Base-by-base conservation (phyloP, 2,888 invertebrate species). In the Amphipoea oculea region DNA sequence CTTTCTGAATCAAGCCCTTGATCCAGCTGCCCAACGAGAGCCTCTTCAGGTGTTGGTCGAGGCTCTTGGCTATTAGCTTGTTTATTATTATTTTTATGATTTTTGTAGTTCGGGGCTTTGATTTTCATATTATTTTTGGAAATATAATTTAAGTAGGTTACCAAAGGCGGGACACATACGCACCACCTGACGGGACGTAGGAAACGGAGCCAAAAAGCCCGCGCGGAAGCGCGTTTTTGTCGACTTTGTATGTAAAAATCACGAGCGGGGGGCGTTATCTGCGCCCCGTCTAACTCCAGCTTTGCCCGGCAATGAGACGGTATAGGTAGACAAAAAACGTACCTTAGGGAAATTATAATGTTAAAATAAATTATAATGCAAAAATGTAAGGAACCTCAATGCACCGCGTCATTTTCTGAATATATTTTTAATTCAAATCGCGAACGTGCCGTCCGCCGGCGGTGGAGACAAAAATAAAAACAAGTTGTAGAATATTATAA, bases 351-450 rank as follows among this genome's bases (percentile, higher is more conserved):
- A 51, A 45, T 12, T 2, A 7, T 36, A 36, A 2, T 9, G 36
- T 14, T 36, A 45, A n/a, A 67, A 20, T 1, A 65, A 11, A 66
- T 65, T 70, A 42, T 23, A 60, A 60, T n/a, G 60, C 63, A 54
- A 68, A 65, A 67, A 69, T 29, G 65, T 86, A 76, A 76, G 76
- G 84, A 85, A 86, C 85, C 84, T 74, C 51, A 42, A 62, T 40
- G n/a, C 62, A 79, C 70, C 45, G 45, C 23, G 11, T 66, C 65
- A 73, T 86, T 85, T 89, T 88, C 48, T 71, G 70, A 79, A 65
- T 78, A 83, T 69, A 82, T 84, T 88, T 90, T 89, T 87, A 87
- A 89, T 89, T 88, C 69, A 85, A 83, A 85, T 69, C 81, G 80
- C 36, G 90, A 88, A 86, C 89, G 86, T 87, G 88, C 86, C 81